Evolutionary conservation across 2,797 vertebrate genomes (phyloP), one percentile per base, ranked within the genome.

Genomic region (Crax fasciolata): DNA sequence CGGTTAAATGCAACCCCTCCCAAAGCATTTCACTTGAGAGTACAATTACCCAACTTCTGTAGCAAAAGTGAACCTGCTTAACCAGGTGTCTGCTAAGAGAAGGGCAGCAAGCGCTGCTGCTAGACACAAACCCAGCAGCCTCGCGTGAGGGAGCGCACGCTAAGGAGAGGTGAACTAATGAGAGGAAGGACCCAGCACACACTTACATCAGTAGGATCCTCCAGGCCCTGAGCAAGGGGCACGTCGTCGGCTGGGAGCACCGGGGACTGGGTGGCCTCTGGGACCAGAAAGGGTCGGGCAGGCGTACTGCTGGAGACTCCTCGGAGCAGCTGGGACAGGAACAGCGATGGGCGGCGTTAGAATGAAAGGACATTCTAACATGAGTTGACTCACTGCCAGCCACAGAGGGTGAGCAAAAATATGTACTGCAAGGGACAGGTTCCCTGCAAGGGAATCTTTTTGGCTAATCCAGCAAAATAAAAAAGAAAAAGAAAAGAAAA

Each of bases 261-360:
- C 49, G 97, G 96, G 58, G 96, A 96, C 63, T 92, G 91, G 10
- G 21, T 93, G 32, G 75, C 76, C 52, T 96, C 97, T 0, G 75
- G 88, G 13, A 92, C 5, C 5, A 94, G 81, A 78, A 94, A 96
- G 10, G 92, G 63, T 52, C 8, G 89, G 6, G 66, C 39, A 2
- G 97, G 97, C 0, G 97, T 98, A 62, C 97, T 97, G 95, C 94
- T 97, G 61, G 67, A 96, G 66, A 97, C 71, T 48, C 95, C 90
- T 78, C 30, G 90, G 68, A 96, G 76, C 43, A 97, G 85, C 97
- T 97, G 84, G 4, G 8, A 28, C 86, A 92, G 39, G 71, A 93
- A 82, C 10, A 51, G 30, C 1, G 1, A 75, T 30, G 10, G n/a
- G 4, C 39, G 54, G 25, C 30, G 24, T 27, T 44, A 89, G 65